Base-by-base conservation (phyloP, 2,113 vertebrate genomes). In the Petrocephalus zakoni region DNA sequence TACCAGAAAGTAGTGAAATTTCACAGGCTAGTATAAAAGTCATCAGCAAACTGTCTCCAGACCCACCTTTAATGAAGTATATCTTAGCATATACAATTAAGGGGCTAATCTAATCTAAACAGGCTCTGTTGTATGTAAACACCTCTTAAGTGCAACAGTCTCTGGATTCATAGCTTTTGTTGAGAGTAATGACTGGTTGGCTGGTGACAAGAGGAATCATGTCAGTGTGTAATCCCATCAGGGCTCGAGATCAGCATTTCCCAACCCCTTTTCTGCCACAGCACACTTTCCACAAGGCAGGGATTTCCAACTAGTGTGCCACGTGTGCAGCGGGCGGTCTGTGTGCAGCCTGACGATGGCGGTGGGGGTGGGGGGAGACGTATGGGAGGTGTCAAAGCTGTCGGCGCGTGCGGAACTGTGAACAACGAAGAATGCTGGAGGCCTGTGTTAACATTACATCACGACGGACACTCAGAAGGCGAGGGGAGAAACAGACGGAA, bases 181-280 rank as follows among this genome's bases (percentile, higher is more conserved):
- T 3, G 47, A 83, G 49, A 84, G 29, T 58, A 86, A 51, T 34
- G 86, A 52, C 87, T 51, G 87, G 88, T 88, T 88, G 90, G 88
- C 58, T 83, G 87, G 90, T 49, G 82, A 89, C 78, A 72, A 25
- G n/a, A 88, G 81, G 51, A 88, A 42, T 83, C 34, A 51, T 2
- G 29, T 46, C 55, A 87, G 25, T 0, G 3, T 42, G 29, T 58
- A 86, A 61, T 61, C 61, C 25, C 85, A 86, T 37, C 53, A 86
- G 25, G 55, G 85, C 9, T 53, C 49, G 2, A 49, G 1, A 61
- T 25, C 58, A 64, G 58, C 25, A 9, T 64, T 64, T 64, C 58
- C 22, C 58, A 64, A 25, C 58, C 58, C 25, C 25, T 64, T 22
- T 22, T 64, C n/a, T 25, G 61, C 61, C 61, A 64, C 8, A 2